Percentiles rank a stretch among this genome's conserved stretches.
These are phyloP conservation scores for Drosophila villosipedis DNA, from an alignment of 2,888 invertebrate species.

Conservation along the genomic window DNA sequence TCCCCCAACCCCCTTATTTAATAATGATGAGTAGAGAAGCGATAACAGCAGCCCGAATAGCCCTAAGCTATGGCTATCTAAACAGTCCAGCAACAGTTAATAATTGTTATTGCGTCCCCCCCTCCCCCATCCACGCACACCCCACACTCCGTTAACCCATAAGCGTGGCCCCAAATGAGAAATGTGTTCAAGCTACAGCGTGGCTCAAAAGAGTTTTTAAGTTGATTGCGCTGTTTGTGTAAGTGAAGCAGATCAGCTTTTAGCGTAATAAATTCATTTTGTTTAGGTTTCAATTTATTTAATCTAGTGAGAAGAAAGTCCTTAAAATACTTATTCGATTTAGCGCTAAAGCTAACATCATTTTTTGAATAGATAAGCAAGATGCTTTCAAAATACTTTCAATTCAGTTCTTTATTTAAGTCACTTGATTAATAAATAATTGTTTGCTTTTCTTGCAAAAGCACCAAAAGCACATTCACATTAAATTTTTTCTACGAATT, in stretches of 20 bases:
- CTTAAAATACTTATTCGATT: not conserved
- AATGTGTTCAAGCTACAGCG: not conserved
- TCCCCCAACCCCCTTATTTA: not conserved
- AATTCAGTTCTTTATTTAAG: not conserved
- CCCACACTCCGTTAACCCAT: conserved; percentile 41
- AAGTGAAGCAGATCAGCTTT: not conserved
- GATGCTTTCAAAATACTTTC: not conserved
- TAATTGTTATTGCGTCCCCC: conserved; percentile 41
- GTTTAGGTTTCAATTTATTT: not conserved
- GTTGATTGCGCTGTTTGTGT: not conserved
- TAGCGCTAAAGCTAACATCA: not conserved
- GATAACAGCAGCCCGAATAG: conserved; percentile 36
- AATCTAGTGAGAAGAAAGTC: not conserved
- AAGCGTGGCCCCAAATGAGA: conserved; percentile 9
- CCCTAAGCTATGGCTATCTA: conserved; percentile 29
- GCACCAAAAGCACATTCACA: not conserved
- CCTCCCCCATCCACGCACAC: not conserved
- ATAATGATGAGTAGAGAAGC: conserved; percentile 42
- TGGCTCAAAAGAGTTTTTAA: not conserved
- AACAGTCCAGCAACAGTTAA: conserved; percentile 53
- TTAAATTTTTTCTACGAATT: not conserved
- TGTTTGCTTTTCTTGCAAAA: not conserved
- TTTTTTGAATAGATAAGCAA: not conserved
- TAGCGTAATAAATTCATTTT: not conserved
- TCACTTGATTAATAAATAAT: not conserved